Evolutionary conservation across 2,888 invertebrate genomes (phyloP).

Genomic region (Hypselothyrea guttata): DNA sequence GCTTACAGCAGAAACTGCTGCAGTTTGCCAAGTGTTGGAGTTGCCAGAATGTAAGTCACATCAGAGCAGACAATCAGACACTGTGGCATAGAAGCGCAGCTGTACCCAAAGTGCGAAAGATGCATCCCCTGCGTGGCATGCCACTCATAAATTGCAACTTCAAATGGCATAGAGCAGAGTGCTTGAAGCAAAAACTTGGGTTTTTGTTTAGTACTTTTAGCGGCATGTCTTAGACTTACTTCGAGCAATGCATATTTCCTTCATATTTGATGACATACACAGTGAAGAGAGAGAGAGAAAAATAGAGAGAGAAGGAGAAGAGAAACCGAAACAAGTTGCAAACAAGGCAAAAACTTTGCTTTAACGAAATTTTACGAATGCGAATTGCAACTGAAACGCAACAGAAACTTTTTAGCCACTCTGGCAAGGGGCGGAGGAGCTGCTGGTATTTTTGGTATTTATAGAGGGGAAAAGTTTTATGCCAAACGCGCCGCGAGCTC

Average conservation of each 20-base stretch:
- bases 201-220: constrained; percentile 31
- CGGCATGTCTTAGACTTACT: constrained; percentile 36
- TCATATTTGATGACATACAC: constrained; percentile 67
- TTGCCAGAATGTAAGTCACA: neutral
- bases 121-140: constrained; percentile 23
- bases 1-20: too few relatives aligned
- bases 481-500: constrained; percentile 17
- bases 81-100: neutral
- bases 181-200: constrained; percentile 22
- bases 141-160: constrained; percentile 51
- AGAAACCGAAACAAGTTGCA: constrained; percentile 67
- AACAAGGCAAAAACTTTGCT: constrained; percentile 65
- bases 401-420: constrained; percentile 36
- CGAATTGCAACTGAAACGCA: constrained; percentile 53
- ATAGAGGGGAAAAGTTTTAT: constrained; percentile 39
- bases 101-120: neutral
- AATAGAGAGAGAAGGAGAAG: constrained; percentile 1
- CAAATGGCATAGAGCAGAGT: constrained; percentile 38
- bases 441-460: constrained; percentile 42
- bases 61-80: too few relatives aligned
- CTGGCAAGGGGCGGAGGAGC: neutral
- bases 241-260: constrained; percentile 36
- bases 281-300: neutral
- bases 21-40: too few relatives aligned
- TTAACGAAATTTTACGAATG: constrained; percentile 44